Base-by-base conservation (phyloP, 64 coral and sea anemone genomes). In the Catalaphyllia jardinei region DNA sequence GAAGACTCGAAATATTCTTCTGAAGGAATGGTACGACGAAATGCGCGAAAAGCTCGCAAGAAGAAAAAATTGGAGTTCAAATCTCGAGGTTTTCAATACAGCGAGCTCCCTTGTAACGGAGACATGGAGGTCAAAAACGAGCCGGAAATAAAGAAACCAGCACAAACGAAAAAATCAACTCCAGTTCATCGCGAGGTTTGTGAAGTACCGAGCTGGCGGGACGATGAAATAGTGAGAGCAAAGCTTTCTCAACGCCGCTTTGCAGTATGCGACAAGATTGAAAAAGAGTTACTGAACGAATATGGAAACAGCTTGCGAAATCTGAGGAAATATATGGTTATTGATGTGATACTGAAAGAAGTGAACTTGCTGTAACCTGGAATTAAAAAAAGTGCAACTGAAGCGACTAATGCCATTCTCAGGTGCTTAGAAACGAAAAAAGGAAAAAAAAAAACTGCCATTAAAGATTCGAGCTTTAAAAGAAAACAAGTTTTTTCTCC, bases 251-350 rank as follows among this genome's bases (percentile, higher is more conserved):
- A 86, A 74, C 81, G 90, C 0, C 54, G 90, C 31, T 19, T 60
- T 52, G 90, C 90, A 10, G 90, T 92, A 4, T 92, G 90, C 29
- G 90, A 92, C 10, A 92, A 92, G n/a, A 92, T 92, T 69, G 90
- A 92, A 72, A 86, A 74, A 33, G 57, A 92, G 31, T 59, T 92
- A 6, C 14, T 67, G 10, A 62, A 92, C 61, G 42, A 92, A 18
- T 42, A 62, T 28, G 90, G 90, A 17, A 71, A 87, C 11, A 92
- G 90, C 60, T 75, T 92, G 15, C 52, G 90, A 35, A 86, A 86
- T 51, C 19, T 92, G 19, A 49, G 90, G 29, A 92, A 92, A 59
- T 67, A 78, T 72, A 52, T 92, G 73, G 75, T 92, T n/a, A 29
- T 92, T 0, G 82, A 77, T 11, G 52, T 67, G n/a, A 55, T 86